Base-by-base conservation (phyloP, 2,113 vertebrate species). In the Elanus axillaris region DNA sequence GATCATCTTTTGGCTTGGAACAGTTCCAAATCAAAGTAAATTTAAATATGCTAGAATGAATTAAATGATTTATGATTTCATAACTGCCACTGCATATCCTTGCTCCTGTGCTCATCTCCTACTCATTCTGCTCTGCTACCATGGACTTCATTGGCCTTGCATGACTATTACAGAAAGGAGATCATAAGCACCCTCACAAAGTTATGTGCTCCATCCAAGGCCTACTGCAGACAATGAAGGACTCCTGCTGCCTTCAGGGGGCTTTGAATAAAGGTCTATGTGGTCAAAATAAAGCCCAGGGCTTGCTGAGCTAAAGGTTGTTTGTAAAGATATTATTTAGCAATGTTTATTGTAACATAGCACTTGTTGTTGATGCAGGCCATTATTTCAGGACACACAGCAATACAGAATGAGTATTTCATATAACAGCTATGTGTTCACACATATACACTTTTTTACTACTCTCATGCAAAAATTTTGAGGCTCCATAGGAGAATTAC, bases 401-500 rank as follows among this genome's bases (percentile, higher is more conserved):
- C 20, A 71, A 32, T 27, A 38, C 12, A 40, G 58, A 69, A n/a
- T 9, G 7, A 42, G 3, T 16, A 47, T 83, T 80, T 77, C n/a
- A 74, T 0, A 0, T n/a, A 38, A 48, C 1, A 0, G 7, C 14
- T 38, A 2, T 29, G 9, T n/a, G 20, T 59, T 62, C 36, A 53
- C 7, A 36, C 1, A 32, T 34, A 17, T 0, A 45, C 25, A 7
- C 2, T 73, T 66, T 50, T 62, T 53, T 56, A 43, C 11, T 80
- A 16, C 38, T 59, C 27, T 68, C 29, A 32, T 15, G 34, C 3
- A 95, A 68, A 68, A 72, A 20, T 27, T 21, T 25, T 55, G 55
- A 62, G 23, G 1, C 8, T 75, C 6, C 15, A 29, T 12, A n/a
- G 47, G 15, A 78, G 60, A 58, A n/a, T 34, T 53, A 7, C 25